Conservation (phyloP, 2,113 vertebrate genomes). For the Hemiprocne comata region DNA sequence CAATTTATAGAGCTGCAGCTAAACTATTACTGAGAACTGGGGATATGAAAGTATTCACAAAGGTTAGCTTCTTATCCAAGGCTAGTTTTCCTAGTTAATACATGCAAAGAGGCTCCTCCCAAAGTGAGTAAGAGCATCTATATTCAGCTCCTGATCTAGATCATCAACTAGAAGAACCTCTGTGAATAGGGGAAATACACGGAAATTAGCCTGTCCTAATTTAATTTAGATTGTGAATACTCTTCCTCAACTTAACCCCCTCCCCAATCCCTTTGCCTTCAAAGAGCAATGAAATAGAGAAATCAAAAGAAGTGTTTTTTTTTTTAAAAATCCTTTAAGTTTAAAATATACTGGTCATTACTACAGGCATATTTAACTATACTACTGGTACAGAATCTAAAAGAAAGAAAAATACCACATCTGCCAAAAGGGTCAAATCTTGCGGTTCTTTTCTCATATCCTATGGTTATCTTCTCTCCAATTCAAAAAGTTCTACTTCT, state of each 20-base stretch:
- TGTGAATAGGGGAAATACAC: not conserved
- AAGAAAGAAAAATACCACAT: not conserved
- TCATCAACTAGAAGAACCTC: not conserved
- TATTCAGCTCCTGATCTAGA: conserved; percentile 40
- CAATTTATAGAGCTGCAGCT: not conserved
- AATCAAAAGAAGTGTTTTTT: not conserved
- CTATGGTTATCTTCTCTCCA: not conserved
- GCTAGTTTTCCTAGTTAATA: not conserved
- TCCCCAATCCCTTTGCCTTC: not conserved
- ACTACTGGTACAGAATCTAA: not conserved
- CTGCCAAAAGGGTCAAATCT: not conserved
- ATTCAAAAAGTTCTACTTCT: not conserved
- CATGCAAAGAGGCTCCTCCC: not conserved
- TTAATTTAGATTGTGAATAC: not conserved
- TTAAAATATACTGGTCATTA: not conserved
- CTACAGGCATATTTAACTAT: not conserved
- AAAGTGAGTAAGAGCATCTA: not conserved
- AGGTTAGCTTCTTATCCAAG: not conserved
- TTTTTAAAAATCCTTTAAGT: not conserved
- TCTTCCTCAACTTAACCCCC: not conserved
- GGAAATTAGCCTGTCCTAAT: not conserved
- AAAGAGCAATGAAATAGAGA: not conserved
- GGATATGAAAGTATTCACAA: not conserved
- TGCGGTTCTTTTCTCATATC: not conserved
- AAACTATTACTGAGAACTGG: not conserved